Percentiles rank a stretch among this genome's conserved stretches.
Evolutionary conservation across 2,888 invertebrate genomes (phyloP).

Genomic region (Chymomyza caudatula): DNA sequence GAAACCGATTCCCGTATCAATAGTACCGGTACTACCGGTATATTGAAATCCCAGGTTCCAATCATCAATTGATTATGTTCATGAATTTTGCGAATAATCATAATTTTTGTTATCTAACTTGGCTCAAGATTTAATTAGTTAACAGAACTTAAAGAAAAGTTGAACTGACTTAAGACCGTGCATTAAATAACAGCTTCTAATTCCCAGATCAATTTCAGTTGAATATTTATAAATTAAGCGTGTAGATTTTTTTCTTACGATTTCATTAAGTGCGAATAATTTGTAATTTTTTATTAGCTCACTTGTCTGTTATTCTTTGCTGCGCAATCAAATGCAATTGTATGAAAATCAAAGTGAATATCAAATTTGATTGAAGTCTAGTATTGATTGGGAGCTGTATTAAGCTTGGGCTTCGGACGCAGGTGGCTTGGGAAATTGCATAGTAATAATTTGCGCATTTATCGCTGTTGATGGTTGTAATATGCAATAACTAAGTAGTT

Average conservation of each 20-base stretch:
- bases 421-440: not conserved
- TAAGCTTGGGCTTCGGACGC: not conserved
- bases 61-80: constrained; percentile 21
- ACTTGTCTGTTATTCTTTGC: not conserved
- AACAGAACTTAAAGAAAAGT: constrained; percentile 32
- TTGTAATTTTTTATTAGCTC: constrained; percentile 4
- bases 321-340: not conserved
- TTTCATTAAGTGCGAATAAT: constrained; percentile 42
- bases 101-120: constrained; percentile 43
- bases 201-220: constrained; percentile 48
- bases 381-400: not conserved
- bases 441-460: constrained; percentile 9
- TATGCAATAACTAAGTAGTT: not conserved
- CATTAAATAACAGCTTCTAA: constrained; percentile 1
- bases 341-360: not conserved
- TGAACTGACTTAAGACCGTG: constrained; percentile 6
- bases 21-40: too few species aligned
- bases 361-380: not conserved
- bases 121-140: constrained; percentile 51
- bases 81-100: constrained; percentile 21
- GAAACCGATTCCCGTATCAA: too few species aligned
- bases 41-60: too few species aligned
- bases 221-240: constrained; percentile 48
- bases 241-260: constrained; percentile 27
- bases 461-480: not conserved